Evolutionary conservation across 2,797 vertebrate genomes (phyloP).

Genomic region (Poeciliopsis infans): DNA sequence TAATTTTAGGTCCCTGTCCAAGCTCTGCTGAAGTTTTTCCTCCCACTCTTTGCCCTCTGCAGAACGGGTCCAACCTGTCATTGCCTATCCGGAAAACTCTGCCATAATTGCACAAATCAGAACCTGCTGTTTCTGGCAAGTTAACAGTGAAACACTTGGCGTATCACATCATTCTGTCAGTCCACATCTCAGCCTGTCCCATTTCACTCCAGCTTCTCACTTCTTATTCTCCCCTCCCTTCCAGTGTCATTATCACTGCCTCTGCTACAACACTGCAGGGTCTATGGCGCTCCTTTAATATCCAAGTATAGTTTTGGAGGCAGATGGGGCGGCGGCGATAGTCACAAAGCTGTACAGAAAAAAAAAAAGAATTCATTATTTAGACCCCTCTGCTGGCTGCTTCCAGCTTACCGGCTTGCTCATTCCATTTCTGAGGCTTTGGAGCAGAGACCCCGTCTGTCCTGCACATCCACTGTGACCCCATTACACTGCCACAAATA

Average conservation of each 20-base stretch:
- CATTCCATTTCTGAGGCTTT: conserved; percentile 67
- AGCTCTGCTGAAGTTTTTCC: conserved; percentile 7
- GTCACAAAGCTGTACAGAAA: conserved; percentile 74
- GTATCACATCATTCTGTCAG: conserved; percentile 46
- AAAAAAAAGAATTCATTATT: conserved; percentile 74
- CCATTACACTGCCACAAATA: conserved; percentile 73
- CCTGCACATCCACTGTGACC: conserved; percentile 69
- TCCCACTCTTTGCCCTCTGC: conserved; percentile 18
- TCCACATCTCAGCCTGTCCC: conserved; percentile 42
- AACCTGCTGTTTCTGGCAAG: conserved; percentile 44
- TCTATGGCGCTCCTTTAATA: conserved; percentile 86
- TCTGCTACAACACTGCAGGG: conserved; percentile 78
- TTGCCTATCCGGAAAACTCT: conserved; percentile 20
- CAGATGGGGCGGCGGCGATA: conserved; percentile 24
- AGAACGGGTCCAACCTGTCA: conserved; percentile 43
- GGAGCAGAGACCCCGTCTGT: conserved; percentile 68
- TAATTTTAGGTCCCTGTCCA: conserved; percentile 3
- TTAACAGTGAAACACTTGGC: conserved; percentile 33
- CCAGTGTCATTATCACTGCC: conserved; percentile 60
- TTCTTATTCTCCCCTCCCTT: conserved; percentile 3
- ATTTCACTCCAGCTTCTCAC: conserved; percentile 26
- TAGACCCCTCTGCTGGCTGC: conserved; percentile 50
- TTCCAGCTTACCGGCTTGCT: conserved; percentile 46
- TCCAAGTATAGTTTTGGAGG: conserved; percentile 78
- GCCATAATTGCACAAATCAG: conserved; percentile 58